Base-by-base conservation (phyloP, 2,113 vertebrate species). In the Scatophagus argus region DNA sequence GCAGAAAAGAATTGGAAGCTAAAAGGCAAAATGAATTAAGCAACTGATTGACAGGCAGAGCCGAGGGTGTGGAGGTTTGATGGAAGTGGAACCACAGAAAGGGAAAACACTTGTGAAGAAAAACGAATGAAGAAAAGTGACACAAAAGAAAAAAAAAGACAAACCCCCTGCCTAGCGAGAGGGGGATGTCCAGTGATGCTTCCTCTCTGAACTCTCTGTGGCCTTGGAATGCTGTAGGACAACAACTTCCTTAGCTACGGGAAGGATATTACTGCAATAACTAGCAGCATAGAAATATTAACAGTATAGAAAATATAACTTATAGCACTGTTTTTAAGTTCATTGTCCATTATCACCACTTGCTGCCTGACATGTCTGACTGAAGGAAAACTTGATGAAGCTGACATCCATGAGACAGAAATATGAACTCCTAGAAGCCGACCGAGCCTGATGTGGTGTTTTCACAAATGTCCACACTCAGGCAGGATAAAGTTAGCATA, bases 241-340 rank as follows among this genome's bases (percentile, higher is more conserved):
- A 94, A 94, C 93, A 92, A 94, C 92, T 94, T 95, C 94, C 94
- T 93, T 71, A 89, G 78, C 83, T 62, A 89, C 77, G 80, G 94
- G 92, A 93, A 94, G 90, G 92, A 93, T 90, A 82, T 93, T 87
- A 89, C 90, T 94, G 91, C 92, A 89, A 88, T 87, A 84, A 88
- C 74, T 91, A 93, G 92, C 91, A 93, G 85, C 86, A 83, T 88
- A 92, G 87, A 91, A 87, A 90, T 94, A 93, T 93, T 93, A 92
- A 89, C 89, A 92, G 54, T 90, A 92, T 94, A 93, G 90, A 93
- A 78, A 81, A 68, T 90, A 83, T 92, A 92, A 95, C 89, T 93
- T 90, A 95, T 93, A 97, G 96, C 96, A 96, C 95, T 95, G 90
- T 83, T 83, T 91, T 81, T 21, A 81, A 92, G 89, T 87, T 86